Evolutionary conservation across 1,140 invertebrate species (phyloP).

Genomic region (Solenopsis invicta): DNA sequence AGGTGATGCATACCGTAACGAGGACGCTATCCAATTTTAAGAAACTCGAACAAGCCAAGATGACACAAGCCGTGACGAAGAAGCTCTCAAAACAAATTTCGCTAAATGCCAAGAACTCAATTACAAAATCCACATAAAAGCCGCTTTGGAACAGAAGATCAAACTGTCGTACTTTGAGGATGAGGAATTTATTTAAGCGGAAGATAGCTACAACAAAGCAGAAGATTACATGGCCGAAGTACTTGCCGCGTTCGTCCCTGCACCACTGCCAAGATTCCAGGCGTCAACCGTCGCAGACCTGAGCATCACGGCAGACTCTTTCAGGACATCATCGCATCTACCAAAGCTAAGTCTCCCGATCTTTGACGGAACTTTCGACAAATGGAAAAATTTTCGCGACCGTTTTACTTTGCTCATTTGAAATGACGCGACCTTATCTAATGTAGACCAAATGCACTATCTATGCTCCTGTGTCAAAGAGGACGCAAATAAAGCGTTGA

Average conservation of each 20-base stretch:
- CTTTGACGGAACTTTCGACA: background rate
- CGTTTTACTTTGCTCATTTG: background rate
- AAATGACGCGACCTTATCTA: background rate
- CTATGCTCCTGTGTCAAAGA: background rate
- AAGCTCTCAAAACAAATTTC: background rate
- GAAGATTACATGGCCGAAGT: background rate
- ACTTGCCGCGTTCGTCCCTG: background rate
- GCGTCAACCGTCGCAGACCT: too few relatives aligned
- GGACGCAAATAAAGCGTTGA: background rate
- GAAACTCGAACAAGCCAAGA: background rate
- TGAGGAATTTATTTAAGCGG: background rate
- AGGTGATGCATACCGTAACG: background rate
- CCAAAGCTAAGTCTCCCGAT: background rate
- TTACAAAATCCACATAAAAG: too few relatives aligned
- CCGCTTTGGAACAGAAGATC: background rate
- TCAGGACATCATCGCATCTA: background rate
- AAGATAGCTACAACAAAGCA: background rate
- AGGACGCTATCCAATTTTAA: background rate
- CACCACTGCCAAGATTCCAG: too few relatives aligned
- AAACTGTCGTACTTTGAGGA: background rate
- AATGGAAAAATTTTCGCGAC: background rate
- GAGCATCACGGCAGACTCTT: background rate
- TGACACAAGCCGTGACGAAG: background rate
- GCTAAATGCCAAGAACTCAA: background rate
- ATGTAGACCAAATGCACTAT: background rate